Evolutionary conservation across 2,888 invertebrate genomes (phyloP), one percentile per base, ranked within the genome.

Genomic region (Phania funesta): DNA sequence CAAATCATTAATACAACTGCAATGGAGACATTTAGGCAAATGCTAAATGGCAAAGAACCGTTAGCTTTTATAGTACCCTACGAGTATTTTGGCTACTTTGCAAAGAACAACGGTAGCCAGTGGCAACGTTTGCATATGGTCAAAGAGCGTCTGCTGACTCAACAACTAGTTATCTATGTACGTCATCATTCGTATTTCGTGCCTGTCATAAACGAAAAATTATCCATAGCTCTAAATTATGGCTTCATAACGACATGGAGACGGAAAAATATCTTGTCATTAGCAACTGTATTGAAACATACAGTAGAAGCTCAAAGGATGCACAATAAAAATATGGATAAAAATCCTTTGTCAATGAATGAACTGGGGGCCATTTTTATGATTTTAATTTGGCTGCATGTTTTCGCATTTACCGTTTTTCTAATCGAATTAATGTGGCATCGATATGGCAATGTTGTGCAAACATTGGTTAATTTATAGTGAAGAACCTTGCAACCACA

Each of bases 21-120:
- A 54, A 24, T 88, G 46, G 84, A 86, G 13, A 85, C 84, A n/a
- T 89, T 88, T 62, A 73, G 80, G 0, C 52, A 71, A 0, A 11
- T 88, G 9, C 76, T 86, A 1, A 41, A 71, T 0, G 81, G 75
- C 3, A 84, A 80, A 4, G 24, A 77, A 9, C 86, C 86, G 0
- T 68, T 84, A 54, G 89, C 88, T 3, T 84, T 88, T 7, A 83
- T 89, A 0, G 85, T 87, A 7, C 88, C 87, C 0, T 87, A 87
- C 64, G 89, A 89, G 13, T 88, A 87, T 74, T 89, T 87, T 67
- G 88, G 87, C 0, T 87, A 85, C 74, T 89, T 86, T 58, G 85
- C 85, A 20, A 86, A 86, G 60, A 83, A 81, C 22, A 83, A 87
- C 35, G 60, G 80, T 4, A 84, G 84, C 76, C 85, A 85, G 46